Conservation (phyloP, 1,140 invertebrate species). For the Melipona quadrifasciata region DNA sequence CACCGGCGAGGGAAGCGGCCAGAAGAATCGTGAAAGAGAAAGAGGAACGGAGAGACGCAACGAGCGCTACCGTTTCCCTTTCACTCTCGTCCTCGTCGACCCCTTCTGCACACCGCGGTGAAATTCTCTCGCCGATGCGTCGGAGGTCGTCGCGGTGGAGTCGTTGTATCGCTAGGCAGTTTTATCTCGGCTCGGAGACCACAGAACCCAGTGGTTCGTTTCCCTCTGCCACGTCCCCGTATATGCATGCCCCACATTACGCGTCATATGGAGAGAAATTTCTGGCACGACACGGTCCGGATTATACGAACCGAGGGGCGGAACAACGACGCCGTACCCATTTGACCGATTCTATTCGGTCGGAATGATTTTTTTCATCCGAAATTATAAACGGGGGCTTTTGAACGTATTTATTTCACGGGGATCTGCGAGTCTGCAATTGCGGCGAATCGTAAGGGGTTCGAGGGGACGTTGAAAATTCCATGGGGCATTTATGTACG, state of each 20-base stretch:
- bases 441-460: background rate
- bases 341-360: background rate
- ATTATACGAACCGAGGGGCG: conserved; percentile 49
- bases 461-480: background rate
- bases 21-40: conserved; percentile 49
- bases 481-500: background rate
- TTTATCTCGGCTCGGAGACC: conserved; percentile 55
- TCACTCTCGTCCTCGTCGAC: background rate
- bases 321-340: background rate
- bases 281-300: conserved; percentile 51
- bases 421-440: background rate
- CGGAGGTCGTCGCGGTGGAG: conserved; percentile 22
- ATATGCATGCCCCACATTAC: conserved; percentile 48
- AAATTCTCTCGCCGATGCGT: conserved; percentile 1
- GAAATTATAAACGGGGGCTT: background rate
- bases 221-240: background rate
- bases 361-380: background rate
- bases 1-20: conserved; percentile 8
- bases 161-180: conserved; percentile 51
- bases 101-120: conserved; percentile 23
- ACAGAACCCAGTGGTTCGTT: conserved; percentile 16
- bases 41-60: conserved; percentile 34
- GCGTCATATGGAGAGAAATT: conserved; percentile 53
- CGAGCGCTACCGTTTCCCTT: background rate
- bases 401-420: background rate